phyloP scores from a whole-genome alignment of 2,113 vertebrate species.

The Menura novaehollandiae region DNA sequence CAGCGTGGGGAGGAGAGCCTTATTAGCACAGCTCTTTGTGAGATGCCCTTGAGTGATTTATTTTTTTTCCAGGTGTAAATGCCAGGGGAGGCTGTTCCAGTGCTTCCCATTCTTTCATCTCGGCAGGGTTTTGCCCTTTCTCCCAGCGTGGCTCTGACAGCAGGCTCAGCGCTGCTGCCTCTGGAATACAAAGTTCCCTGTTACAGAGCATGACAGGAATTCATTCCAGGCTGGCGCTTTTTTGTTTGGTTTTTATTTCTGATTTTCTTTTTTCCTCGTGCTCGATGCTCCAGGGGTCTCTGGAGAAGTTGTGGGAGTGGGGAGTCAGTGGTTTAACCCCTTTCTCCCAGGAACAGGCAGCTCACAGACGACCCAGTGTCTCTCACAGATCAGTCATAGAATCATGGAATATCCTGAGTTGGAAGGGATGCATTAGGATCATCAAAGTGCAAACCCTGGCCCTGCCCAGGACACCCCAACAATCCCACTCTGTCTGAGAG shows the following conservation, averaged over 20 bases:
- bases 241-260: not conserved
- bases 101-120: constrained; percentile 55
- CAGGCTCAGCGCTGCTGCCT: constrained; percentile 35
- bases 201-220: constrained; percentile 47
- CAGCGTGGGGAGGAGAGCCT: not conserved
- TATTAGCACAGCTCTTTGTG: constrained; percentile 36
- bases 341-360: not conserved
- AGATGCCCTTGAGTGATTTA: constrained; percentile 51
- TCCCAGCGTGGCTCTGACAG: constrained; percentile 56
- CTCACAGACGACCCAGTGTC: not conserved
- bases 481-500: not conserved
- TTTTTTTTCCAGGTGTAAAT: constrained; percentile 50
- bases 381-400: not conserved
- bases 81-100: constrained; percentile 48
- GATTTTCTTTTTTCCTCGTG: not conserved
- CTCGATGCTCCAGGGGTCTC: not conserved
- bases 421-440: fast-evolving
- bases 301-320: not conserved
- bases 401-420: not conserved
- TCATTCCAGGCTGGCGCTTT: not conserved
- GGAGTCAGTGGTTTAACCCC: not conserved
- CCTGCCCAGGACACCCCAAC: not conserved
- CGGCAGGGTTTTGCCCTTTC: constrained; percentile 64
- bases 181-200: constrained; percentile 29
- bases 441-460: not conserved